Evolutionary conservation across 2,113 vertebrate genomes (phyloP), one percentile per base, ranked within the genome.

Genomic region (Salvelinus fontinalis): DNA sequence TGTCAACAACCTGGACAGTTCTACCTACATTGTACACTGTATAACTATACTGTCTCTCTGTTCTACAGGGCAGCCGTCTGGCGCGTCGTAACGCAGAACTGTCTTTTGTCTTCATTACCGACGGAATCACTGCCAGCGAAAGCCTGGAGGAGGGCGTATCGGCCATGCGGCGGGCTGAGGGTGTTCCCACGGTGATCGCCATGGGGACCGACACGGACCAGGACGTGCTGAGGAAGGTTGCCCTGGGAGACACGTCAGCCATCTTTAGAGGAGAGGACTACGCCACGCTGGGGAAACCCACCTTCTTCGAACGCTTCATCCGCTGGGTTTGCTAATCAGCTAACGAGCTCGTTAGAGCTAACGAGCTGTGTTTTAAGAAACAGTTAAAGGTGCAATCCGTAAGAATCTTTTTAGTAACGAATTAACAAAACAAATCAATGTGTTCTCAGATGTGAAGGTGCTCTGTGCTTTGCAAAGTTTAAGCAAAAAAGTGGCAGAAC

Each of bases 61-160:
- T 81, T 24, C 79, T 85, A 59, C 51, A 74, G 69, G 71, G 27
- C 24, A 68, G 9, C 0, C 89, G 86, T 0, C 69, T 85, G 69
- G 81, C 85, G 11, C 92, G 92, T 14, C 93, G 94, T 57, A 95
- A 96, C 0, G 96, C 98, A 0, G 98, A 99, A 92, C 93, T 99
- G 78, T 90, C 96, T 31, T 98, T 99, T 0, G 88, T 99, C 71
- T 98, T 99, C 89, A 95, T 99, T 91, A 98, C 97, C 0, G 97
- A 99, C 0, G 97, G 97, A 57, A 91, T 97, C 87, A 98, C 96
- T 0, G 89, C 95, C 70, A 90, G 66, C 31, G 93, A 94, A 57
- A 96, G 95, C 88, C 95, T 99, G 14, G 93, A 95, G 0, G 97
- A 99, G 83, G 94, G 95, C 0, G 84, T 98, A 79, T 89, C 85